phyloP scores from a whole-genome alignment of 1,140 invertebrate species.

The Mamestra configurata region DNA sequence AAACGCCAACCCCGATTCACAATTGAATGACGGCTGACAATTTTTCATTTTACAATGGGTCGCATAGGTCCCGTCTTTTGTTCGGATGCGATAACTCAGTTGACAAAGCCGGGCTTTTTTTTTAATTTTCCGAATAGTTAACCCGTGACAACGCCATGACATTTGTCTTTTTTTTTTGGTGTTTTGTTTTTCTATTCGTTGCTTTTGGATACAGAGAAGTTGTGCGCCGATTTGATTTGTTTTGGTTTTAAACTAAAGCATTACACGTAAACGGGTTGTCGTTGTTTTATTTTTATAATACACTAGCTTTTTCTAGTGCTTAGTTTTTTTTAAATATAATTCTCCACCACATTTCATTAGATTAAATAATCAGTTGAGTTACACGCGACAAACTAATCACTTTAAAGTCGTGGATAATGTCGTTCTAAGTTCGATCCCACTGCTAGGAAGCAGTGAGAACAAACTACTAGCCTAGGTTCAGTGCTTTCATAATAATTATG shows the following conservation, averaged over 20 bases:
- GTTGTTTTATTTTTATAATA: not conserved
- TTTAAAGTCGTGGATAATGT: too few relatives aligned
- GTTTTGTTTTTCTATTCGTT: not conserved
- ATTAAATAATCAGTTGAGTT: too few relatives aligned
- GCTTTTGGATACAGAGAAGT: not conserved
- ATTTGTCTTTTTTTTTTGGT: slow-evolving; percentile 2
- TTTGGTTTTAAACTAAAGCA: not conserved
- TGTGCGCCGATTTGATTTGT: not conserved
- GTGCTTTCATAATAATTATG: not conserved
- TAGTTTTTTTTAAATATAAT: too few relatives aligned
- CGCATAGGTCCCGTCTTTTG: slow-evolving; percentile 3
- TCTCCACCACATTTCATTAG: too few relatives aligned
- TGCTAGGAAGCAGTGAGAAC: too few relatives aligned
- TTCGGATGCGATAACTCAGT: slow-evolving; percentile 29
- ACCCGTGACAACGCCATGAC: slow-evolving; percentile 21
- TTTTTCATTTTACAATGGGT: slow-evolving; percentile 31
- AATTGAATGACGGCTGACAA: slow-evolving; percentile 28
- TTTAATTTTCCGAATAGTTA: slow-evolving; percentile 36
- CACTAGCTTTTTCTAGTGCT: too few relatives aligned
- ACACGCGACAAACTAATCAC: too few relatives aligned
- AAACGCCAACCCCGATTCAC: not conserved
- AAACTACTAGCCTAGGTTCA: not conserved
- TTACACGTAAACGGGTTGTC: not conserved
- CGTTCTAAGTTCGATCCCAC: too few relatives aligned
- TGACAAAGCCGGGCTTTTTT: slow-evolving; percentile 6